Base-by-base conservation (phyloP, 1,140 invertebrate species). In the Drosophila willistoni region DNA sequence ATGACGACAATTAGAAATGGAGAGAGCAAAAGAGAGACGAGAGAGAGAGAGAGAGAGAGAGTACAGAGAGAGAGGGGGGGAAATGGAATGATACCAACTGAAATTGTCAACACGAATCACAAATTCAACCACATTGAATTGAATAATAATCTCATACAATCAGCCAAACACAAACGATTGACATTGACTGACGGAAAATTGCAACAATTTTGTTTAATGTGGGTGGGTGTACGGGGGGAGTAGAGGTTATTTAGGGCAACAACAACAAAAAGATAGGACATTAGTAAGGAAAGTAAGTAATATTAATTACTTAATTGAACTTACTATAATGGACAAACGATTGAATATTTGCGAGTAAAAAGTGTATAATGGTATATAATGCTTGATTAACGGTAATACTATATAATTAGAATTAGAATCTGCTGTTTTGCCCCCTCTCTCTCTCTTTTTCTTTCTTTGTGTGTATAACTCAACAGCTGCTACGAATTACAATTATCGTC, bases 1-100 rank as follows among this genome's bases (percentile, higher is more conserved):
- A 76, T 76, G 73, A 76, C 73, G 73, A 76, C 73, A 76, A 76
- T 76, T 76, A 75, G 71, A 73, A 67, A 25, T 25, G 12, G 25
- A 13, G 7, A 13, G 47, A 36, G 25, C 55, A 0, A 0, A 44
- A 61, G 14, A n/a, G 1, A 25, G 1, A 1, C 1, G 19, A 7
- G 39, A 2, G 14, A 3, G 6, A 44, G 17, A 22, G 7, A 25
- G 19, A 7, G 39, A 6, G 14, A 3, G 6, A 6, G 14, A 3
- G 6, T n/a, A n/a, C 1, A 25, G 19, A 7, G 39, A 6, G 14
- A 3, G 6, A 44, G 17, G 12, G 7, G 25, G 5, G 6, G 17
- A 55, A n/a, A 57, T 17, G 33, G n/a, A 36, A 39, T 12, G 14
- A 59, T 33, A 19, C 36, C 33, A 36, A 51, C 47, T 42, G 59